Evolutionary conservation across 2,797 vertebrate genomes (phyloP).

Genomic region (Gallinago stenura): DNA sequence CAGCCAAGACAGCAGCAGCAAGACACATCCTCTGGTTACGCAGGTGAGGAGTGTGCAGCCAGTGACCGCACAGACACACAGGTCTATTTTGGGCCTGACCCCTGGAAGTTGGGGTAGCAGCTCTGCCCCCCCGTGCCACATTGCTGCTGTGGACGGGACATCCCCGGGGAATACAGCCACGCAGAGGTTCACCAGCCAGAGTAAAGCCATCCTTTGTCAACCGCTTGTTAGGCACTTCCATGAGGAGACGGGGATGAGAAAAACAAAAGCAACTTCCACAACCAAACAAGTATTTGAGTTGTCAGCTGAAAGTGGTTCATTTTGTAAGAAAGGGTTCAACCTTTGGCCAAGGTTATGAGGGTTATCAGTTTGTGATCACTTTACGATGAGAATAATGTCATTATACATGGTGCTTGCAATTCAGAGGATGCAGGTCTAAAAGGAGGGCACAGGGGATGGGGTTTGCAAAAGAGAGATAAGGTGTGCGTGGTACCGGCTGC

Average conservation of each 20-base stretch:
- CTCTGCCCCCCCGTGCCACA: not conserved
- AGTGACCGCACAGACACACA: conserved; percentile 22
- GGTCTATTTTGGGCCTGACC: conserved; percentile 14
- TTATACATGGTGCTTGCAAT: not conserved
- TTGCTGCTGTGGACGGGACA: not conserved
- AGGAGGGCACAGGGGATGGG: not conserved
- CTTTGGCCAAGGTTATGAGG: not conserved
- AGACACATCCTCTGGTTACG: not conserved
- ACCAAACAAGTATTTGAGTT: not conserved
- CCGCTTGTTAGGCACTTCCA: not conserved
- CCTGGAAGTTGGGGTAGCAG: not conserved
- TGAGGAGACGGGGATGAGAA: not conserved
- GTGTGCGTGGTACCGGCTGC: no score
- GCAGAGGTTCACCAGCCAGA: not conserved
- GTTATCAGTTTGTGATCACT: not conserved
- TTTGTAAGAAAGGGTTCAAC: not conserved
- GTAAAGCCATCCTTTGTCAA: not conserved
- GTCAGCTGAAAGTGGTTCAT: not conserved
- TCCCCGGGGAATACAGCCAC: not conserved
- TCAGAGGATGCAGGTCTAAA: not conserved
- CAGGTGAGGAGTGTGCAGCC: not conserved
- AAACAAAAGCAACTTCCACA: not conserved
- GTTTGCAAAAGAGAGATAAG: not conserved
- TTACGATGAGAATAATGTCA: not conserved
- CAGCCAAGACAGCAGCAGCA: not conserved